Base-by-base conservation (phyloP, 2,797 vertebrate species). In the Mormyrops attenuatus region DNA sequence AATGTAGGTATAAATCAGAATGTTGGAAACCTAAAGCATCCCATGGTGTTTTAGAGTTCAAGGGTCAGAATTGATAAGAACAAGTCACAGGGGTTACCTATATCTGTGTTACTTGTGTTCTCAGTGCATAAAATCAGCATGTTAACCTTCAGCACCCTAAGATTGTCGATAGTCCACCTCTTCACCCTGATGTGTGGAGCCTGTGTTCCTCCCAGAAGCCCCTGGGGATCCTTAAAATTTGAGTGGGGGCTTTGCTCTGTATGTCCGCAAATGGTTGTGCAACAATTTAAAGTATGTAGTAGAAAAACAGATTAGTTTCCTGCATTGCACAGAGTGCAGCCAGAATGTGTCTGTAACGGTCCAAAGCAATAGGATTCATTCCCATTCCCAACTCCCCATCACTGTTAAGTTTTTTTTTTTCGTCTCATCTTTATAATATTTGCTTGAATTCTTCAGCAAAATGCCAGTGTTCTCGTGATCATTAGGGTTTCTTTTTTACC, bases 231-330 rank as follows among this genome's bases (percentile, higher is more conserved):
- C 82, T 41, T 69, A 88, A 90, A 77, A 63, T 53, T 47, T 49
- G 47, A 26, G 88, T 9, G 47, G 49, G 60, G 47, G 15, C 77
- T 86, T 88, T 9, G 41, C 44, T 49, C 38, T 26, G 69, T 73
- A 53, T 26, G 89, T 88, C 89, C 38, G 47, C 80, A 41, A 88
- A 88, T 90, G 90, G 60, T 88, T 89, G 90, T 77, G 88, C 88
- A 90, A 90, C 88, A 86, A 90, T 90, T 90, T 47, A 44, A 90
- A 87, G 82, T 90, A 90, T 90, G 90, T 80, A 41, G 88, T 77
- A 89, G 60, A 88, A 90, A 88, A 90, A 90, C 90, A 90, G 88
- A 90, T 90, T 90, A 86, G 88, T 49, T 90, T 90, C 82, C 90
- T 88, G 82, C 90, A 87, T 90, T 89, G 82, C 73, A 50, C 15